Percentiles rank a stretch among this genome's conserved stretches.
phyloP scores from a whole-genome alignment of 2,888 invertebrate genomes.

The Mylabris sibirica region DNA sequence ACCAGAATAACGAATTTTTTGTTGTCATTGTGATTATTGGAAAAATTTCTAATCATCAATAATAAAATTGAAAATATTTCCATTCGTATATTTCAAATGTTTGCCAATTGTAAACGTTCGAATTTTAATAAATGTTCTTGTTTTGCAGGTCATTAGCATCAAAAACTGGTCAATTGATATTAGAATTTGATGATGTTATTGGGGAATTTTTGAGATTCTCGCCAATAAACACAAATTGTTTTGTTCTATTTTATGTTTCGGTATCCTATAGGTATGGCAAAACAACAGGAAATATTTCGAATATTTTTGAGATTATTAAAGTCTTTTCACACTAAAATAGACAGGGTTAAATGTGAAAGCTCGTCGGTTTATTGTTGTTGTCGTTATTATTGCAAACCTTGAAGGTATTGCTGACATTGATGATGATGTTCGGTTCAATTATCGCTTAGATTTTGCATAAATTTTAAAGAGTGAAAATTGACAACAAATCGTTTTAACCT shows the following conservation, averaged over 20 bases:
- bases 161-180: constrained; percentile 10
- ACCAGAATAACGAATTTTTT: constrained; percentile 64
- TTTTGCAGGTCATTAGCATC: constrained; percentile 13
- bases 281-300: neutral
- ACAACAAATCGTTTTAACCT: constrained; percentile 19
- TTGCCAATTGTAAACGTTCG: neutral
- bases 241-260: neutral
- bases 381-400: neutral
- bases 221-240: neutral
- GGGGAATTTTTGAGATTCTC: constrained; percentile 10
- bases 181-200: constrained; percentile 11
- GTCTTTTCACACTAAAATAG: neutral
- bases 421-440: neutral
- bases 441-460: constrained; percentile 11
- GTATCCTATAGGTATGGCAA: too few relatives aligned
- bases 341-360: constrained; percentile 8
- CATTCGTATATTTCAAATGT: neutral
- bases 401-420: neutral
- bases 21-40: neutral
- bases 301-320: neutral
- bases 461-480: constrained; percentile 17
- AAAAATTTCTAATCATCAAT: neutral
- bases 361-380: neutral
- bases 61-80: neutral
- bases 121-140: neutral